Percentiles rank a stretch among this genome's conserved stretches.
Conservation (phyloP, 2,113 vertebrate species). For the Ptychochromis oligacanthus region DNA sequence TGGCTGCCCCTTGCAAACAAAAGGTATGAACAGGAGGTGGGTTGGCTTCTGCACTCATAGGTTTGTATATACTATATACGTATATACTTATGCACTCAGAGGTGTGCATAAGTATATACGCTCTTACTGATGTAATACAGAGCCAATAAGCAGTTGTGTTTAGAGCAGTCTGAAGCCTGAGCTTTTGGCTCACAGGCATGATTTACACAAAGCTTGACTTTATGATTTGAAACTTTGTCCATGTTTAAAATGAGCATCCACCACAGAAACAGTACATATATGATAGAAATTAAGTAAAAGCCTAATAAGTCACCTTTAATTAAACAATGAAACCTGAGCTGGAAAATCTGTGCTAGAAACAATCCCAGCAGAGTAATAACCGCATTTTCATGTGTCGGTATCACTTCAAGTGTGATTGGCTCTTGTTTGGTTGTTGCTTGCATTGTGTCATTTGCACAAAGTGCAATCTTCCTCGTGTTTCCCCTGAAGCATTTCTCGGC, state of each 20-base stretch:
- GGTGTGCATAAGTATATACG: neutral
- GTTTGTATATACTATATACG: too few relatives aligned
- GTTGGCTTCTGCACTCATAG: too few relatives aligned
- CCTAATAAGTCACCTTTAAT: fast-evolving
- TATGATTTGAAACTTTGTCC: neutral
- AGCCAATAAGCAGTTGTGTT: neutral
- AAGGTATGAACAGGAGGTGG: neutral
- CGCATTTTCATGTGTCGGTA: neutral
- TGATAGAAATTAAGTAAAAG: neutral
- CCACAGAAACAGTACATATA: neutral
- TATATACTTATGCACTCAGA: too few relatives aligned
- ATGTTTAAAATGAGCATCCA: neutral
- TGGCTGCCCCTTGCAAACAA: neutral
- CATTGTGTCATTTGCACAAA: neutral
- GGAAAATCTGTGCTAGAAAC: neutral
- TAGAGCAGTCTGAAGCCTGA: neutral
- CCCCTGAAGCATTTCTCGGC: neutral
- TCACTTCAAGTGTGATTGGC: neutral
- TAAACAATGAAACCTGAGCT: neutral
- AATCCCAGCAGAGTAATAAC: neutral
- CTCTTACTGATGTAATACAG: neutral
- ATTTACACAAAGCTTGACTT: neutral
- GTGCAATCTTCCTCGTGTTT: neutral
- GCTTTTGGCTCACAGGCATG: neutral
- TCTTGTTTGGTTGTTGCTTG: neutral